phyloP scores from a whole-genome alignment of 2,888 invertebrate genomes.

The Pemphredon lugubris region DNA sequence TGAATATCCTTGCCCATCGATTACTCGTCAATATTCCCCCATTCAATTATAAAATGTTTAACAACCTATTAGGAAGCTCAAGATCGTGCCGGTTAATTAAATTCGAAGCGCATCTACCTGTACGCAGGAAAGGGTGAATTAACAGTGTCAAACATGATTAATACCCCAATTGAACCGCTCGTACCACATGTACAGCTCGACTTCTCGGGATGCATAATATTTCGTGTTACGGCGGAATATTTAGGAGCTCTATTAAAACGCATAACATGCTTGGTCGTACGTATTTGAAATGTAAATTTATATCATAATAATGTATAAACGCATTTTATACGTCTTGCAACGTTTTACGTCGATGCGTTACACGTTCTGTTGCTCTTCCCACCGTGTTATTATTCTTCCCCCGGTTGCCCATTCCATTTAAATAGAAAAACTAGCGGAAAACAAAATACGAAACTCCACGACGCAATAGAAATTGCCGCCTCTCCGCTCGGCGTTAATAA shows the following conservation, averaged over 20 bases:
- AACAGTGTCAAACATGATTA: slow-evolving; percentile 32
- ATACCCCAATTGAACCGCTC: slow-evolving; percentile 24
- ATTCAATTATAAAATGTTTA: slow-evolving; percentile 24
- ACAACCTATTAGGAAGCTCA: slow-evolving; percentile 19
- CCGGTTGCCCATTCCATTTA: too few species aligned
- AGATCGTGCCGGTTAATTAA: slow-evolving; percentile 23
- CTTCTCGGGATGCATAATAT: slow-evolving; percentile 13
- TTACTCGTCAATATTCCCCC: slow-evolving; percentile 11
- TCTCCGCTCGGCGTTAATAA: too few species aligned
- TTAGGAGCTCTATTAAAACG: not conserved
- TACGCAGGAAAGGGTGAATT: slow-evolving; percentile 12
- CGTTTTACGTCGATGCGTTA: too few species aligned
- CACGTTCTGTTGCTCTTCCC: too few species aligned
- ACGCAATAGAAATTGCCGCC: too few species aligned
- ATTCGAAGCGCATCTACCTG: slow-evolving; percentile 16
- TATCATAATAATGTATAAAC: too few species aligned
- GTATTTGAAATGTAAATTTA: not conserved
- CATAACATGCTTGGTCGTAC: not conserved
- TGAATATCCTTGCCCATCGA: too few species aligned
- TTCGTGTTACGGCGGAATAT: slow-evolving; percentile 1
- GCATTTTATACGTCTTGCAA: too few species aligned
- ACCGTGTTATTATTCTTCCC: too few species aligned
- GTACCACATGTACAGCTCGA: not conserved
- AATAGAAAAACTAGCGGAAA: too few species aligned
- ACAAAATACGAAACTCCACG: too few species aligned